phyloP scores from a whole-genome alignment of 2,888 invertebrate genomes.

The Idaea straminata region DNA sequence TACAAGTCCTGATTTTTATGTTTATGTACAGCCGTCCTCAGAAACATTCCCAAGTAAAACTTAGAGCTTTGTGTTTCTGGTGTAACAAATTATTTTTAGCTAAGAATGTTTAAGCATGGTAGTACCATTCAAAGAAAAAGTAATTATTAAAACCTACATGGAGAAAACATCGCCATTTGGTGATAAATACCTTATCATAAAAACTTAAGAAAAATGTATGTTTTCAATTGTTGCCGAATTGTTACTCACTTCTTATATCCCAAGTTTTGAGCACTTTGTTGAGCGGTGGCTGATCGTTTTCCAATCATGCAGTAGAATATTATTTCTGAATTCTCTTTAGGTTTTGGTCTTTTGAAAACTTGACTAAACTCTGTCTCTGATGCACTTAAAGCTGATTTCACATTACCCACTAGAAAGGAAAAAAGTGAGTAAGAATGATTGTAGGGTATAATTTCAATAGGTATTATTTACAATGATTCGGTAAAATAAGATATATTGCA shows the following conservation, averaged over 20 bases:
- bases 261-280: conserved; percentile 75
- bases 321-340: conserved; percentile 77
- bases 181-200: too few species aligned
- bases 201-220: background rate
- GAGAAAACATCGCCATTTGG: too few species aligned
- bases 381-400: conserved; percentile 63
- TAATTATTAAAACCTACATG: too few species aligned
- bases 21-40: too few species aligned
- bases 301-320: conserved; percentile 87
- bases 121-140: too few species aligned
- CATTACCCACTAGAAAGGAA: conserved; percentile 74
- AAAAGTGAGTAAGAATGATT: conserved; percentile 14
- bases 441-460: background rate
- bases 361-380: conserved; percentile 77
- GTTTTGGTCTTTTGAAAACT: conserved; percentile 80
- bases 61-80: too few species aligned
- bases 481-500: too few species aligned
- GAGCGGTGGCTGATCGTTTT: conserved; percentile 82
- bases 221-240: too few species aligned
- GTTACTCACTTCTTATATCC: conserved; percentile 81
- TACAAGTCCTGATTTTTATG: background rate
- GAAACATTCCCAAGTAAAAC: too few species aligned
- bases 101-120: too few species aligned
- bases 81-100: too few species aligned
- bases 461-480: background rate